These are phyloP conservation scores for Tipula vernalis DNA, from an alignment of 2,888 invertebrate species.

Conservation along the genomic window DNA sequence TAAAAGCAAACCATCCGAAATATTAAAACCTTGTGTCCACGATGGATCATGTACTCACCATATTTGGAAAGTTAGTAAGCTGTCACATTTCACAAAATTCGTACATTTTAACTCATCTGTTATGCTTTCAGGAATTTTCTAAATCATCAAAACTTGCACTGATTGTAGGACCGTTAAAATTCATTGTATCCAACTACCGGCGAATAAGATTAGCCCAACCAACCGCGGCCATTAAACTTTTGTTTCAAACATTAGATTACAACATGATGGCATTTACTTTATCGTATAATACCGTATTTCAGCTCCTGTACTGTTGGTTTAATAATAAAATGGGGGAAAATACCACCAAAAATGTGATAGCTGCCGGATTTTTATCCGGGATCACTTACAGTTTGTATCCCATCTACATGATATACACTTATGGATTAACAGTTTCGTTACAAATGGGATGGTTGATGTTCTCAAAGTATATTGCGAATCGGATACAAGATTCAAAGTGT, in stretches of 20 bases:
- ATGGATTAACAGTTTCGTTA: background rate
- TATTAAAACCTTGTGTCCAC: background rate
- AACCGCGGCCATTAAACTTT: background rate
- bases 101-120: background rate
- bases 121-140: background rate
- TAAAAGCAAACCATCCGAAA: background rate
- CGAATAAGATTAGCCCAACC: background rate
- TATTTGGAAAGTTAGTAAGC: background rate
- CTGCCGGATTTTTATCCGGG: background rate
- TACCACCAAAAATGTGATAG: background rate
- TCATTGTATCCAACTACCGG: background rate
- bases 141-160: background rate
- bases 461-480: background rate
- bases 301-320: background rate
- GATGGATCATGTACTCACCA: background rate
- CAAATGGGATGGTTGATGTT: background rate
- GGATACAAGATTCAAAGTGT: background rate
- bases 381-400: background rate
- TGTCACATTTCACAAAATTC: background rate
- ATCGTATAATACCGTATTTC: background rate
- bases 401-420: background rate
- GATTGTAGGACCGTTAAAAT: background rate
- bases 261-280: background rate
- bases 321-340: background rate
- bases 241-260: background rate